These are phyloP conservation scores for Cryptocephalus primarius DNA, from an alignment of 2,888 invertebrate species.

Conservation along the genomic window DNA sequence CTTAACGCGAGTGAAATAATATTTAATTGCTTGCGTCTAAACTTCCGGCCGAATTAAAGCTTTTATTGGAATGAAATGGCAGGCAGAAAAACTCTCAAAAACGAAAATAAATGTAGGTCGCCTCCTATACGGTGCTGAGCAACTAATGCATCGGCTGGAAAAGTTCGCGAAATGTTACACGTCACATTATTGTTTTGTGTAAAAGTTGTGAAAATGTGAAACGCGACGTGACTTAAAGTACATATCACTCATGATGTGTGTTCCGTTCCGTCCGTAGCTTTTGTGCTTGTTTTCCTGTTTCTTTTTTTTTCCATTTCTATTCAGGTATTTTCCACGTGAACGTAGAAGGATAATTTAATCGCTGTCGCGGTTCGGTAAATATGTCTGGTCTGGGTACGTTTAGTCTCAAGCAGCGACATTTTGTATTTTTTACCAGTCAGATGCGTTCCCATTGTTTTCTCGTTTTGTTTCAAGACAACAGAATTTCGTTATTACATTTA, in stretches of 20 bases:
- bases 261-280: not conserved
- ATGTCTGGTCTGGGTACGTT: too few relatives aligned
- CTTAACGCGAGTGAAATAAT: too few relatives aligned
- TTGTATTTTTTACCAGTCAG: too few relatives aligned
- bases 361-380: not conserved
- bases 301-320: constrained; percentile 3
- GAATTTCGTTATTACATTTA: too few relatives aligned
- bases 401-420: too few relatives aligned
- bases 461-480: too few relatives aligned
- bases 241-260: too few relatives aligned
- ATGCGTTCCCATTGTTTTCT: too few relatives aligned
- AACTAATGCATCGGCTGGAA: constrained; percentile 4
- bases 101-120: constrained; percentile 4
- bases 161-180: constrained; percentile 2
- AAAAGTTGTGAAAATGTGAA: constrained; percentile 4
- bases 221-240: not conserved
- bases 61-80: constrained; percentile 1
- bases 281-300: not conserved
- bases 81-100: not conserved
- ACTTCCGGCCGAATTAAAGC: constrained; percentile 1
- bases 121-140: not conserved
- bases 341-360: constrained; percentile 5
- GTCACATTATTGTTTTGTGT: constrained; percentile 5
- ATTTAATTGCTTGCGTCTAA: too few relatives aligned
- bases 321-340: constrained; percentile 5